Conservation (phyloP, 2,797 vertebrate species). For the Luscinia luscinia region DNA sequence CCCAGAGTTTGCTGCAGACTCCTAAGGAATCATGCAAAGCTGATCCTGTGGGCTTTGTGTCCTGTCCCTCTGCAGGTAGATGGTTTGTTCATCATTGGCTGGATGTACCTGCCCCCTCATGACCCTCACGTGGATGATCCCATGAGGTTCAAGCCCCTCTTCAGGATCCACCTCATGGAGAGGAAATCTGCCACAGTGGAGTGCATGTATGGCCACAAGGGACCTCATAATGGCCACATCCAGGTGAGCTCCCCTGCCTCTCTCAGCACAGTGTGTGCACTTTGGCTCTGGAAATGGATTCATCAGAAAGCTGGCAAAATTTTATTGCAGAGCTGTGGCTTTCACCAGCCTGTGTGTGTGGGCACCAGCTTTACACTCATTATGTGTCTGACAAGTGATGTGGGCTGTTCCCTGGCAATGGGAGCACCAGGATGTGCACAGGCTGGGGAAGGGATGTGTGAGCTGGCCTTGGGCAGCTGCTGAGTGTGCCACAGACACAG, state of each 20-base stretch:
- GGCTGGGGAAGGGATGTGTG: background rate
- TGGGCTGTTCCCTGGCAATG: background rate
- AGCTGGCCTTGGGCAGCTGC: background rate
- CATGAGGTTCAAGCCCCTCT: conserved; percentile 95
- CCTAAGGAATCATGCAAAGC: rapidly evolving
- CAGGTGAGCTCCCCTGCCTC: conserved; percentile 80
- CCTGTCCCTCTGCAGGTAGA: conserved; percentile 84
- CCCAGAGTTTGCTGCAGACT: background rate
- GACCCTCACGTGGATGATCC: conserved; percentile 96
- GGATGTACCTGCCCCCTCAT: conserved; percentile 98
- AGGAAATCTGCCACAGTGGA: conserved; percentile 90
- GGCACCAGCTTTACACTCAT: background rate
- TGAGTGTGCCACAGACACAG: background rate
- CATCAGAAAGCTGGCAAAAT: background rate
- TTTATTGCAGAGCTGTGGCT: background rate
- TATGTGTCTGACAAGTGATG: conserved; percentile 3
- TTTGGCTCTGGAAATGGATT: background rate
- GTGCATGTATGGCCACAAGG: conserved; percentile 98
- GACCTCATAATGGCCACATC: conserved; percentile 96
- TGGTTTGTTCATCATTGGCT: conserved; percentile 94
- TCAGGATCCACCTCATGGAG: conserved; percentile 94
- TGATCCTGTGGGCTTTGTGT: background rate
- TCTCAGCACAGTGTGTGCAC: rapidly evolving
- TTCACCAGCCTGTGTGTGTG: background rate
- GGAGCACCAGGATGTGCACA: background rate